These are phyloP conservation scores for Dioctria rufipes DNA, from an alignment of 2,888 invertebrate genomes.

Conservation along the genomic window DNA sequence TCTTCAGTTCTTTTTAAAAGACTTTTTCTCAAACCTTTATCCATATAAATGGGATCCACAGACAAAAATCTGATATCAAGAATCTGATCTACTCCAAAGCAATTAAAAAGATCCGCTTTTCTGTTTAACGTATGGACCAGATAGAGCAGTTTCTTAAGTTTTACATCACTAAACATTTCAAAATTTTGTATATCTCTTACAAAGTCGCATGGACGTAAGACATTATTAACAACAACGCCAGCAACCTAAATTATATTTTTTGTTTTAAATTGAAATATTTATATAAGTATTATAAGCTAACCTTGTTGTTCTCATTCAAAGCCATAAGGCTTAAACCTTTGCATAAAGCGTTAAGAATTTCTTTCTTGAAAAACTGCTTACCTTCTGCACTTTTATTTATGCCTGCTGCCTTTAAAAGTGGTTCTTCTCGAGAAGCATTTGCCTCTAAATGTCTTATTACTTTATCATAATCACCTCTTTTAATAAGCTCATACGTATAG, in stretches of 20 bases:
- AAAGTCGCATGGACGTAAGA: not conserved
- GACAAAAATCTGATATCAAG: not conserved
- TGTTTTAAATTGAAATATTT: not conserved
- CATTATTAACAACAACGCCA: not conserved
- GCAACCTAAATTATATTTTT: not conserved
- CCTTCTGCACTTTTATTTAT: not conserved
- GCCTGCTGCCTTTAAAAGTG: not conserved
- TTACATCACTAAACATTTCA: not conserved
- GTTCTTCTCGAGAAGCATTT: not conserved
- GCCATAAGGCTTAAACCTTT: not conserved
- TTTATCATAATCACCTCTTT: not conserved
- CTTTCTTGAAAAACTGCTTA: not conserved
- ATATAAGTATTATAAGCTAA: not conserved
- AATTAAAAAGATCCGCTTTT: not conserved
- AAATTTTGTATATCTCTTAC: not conserved
- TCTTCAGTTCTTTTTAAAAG: not conserved
- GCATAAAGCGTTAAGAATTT: not conserved
- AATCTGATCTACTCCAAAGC: not conserved
- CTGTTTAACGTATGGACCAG: not conserved
- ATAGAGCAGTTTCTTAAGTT: conserved; percentile 2
- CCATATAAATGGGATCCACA: not conserved
- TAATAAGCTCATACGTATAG: not conserved
- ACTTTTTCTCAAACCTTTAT: not conserved
- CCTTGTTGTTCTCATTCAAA: not conserved
- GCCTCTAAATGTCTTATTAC: not conserved